phyloP scores from a whole-genome alignment of 2,797 vertebrate species.

The Merluccius polli region DNA sequence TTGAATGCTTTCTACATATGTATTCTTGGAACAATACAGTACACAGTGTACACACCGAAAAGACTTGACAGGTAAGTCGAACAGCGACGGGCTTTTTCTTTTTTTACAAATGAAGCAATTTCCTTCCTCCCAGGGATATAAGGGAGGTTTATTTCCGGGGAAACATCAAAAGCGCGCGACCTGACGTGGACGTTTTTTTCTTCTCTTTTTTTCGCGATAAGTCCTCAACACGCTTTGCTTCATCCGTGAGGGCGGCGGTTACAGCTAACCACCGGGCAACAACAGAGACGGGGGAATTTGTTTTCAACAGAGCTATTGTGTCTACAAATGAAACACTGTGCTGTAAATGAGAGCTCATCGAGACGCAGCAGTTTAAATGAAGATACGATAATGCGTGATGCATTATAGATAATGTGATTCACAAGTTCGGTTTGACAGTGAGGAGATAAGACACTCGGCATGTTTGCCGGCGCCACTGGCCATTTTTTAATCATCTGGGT shows the following conservation, averaged over 20 bases:
- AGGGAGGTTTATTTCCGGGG: slow-evolving; percentile 18
- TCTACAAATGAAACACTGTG: background rate
- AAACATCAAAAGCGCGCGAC: slow-evolving; percentile 13
- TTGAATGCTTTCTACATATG: slow-evolving; percentile 19
- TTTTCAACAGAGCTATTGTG: slow-evolving; percentile 18
- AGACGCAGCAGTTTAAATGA: background rate
- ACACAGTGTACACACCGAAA: slow-evolving; percentile 10
- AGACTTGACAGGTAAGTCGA: slow-evolving; percentile 38
- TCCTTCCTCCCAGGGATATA: slow-evolving; percentile 12
- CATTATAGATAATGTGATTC: background rate
- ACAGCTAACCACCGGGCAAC: slow-evolving; percentile 24
- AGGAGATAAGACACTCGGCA: too few species aligned
- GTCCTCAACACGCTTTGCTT: background rate
- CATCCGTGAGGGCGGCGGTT: background rate
- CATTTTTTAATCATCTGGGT: background rate
- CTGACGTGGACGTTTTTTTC: slow-evolving; percentile 27
- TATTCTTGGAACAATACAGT: slow-evolving; percentile 41
- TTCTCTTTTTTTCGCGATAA: background rate
- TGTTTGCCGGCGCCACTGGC: background rate
- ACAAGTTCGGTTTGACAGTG: background rate
- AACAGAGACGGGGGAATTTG: slow-evolving; percentile 33
- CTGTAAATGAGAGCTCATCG: background rate
- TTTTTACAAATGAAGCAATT: slow-evolving; percentile 35
- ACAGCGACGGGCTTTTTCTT: slow-evolving; percentile 22
- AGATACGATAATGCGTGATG: background rate